A percentile compares a stretch with the other conserved stretches of the same genome.
Conservation (phyloP, 2,888 invertebrate genomes). For the Mythimna lalbum region DNA sequence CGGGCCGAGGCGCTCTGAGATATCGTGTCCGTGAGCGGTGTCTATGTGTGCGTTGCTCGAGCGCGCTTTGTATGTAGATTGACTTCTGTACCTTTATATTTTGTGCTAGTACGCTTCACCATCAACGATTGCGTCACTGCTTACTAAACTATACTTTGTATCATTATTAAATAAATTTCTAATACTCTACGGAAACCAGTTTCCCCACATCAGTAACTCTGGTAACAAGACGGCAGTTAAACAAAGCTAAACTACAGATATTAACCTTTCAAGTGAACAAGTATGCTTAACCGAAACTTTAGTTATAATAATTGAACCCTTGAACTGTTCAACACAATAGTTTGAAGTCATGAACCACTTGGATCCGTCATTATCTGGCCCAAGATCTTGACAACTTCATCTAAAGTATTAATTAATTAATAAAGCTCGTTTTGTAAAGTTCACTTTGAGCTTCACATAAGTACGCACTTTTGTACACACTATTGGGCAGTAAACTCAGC, state of each 20-base stretch:
- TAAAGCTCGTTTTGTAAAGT: background rate
- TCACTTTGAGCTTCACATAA: background rate
- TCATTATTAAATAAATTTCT: no score
- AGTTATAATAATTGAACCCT: conserved; percentile 35
- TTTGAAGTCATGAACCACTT: background rate
- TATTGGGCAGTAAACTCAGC: no score
- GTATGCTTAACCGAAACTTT: conserved; percentile 49
- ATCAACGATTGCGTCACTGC: no score
- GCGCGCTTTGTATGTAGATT: no score
- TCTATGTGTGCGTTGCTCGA: no score
- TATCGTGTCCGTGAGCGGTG: no score
- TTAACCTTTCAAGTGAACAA: conserved; percentile 33
- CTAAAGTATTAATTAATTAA: conserved; percentile 5
- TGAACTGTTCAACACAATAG: conserved; percentile 7
- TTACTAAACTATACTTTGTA: no score
- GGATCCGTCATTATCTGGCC: background rate
- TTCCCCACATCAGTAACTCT: conserved; percentile 8
- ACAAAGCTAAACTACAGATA: conserved; percentile 31
- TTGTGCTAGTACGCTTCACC: no score
- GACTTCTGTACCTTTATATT: no score
- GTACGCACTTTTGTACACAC: no score
- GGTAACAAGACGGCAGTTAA: conserved; percentile 22
- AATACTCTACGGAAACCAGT: background rate
- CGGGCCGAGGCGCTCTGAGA: no score
- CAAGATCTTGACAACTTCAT: background rate